Percentiles rank a stretch among this genome's conserved stretches.
Evolutionary conservation across 2,888 invertebrate species (phyloP).

Genomic region (Drosophila percnosoma): DNA sequence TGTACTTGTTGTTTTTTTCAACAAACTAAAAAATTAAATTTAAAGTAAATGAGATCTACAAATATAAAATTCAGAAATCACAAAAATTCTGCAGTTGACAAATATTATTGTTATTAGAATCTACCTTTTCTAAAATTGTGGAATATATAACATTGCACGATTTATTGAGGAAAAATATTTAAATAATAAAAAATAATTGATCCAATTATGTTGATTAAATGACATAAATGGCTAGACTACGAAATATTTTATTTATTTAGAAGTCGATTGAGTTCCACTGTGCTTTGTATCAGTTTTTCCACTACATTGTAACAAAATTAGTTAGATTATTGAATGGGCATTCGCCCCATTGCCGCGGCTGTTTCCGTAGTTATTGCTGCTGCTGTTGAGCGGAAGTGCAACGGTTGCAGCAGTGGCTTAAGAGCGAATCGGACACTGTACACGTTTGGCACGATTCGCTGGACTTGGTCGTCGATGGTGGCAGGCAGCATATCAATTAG

Average conservation of each 20-base stretch:
- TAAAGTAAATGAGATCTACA: no score
- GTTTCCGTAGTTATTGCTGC: constrained; percentile 31
- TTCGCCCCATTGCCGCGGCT: constrained; percentile 29
- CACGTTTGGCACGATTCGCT: constrained; percentile 54
- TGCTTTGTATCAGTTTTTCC: constrained; percentile 23
- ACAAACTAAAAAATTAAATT: neutral
- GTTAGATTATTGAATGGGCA: constrained; percentile 60
- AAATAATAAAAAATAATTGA: neutral
- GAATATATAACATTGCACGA: no score
- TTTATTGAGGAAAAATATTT: neutral
- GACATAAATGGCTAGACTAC: neutral
- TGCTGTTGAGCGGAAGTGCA: constrained; percentile 57
- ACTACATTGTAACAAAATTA: constrained; percentile 53
- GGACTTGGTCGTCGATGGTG: constrained; percentile 44
- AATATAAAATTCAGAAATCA: neutral
- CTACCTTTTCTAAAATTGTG: neutral
- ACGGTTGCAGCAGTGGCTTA: constrained; percentile 48
- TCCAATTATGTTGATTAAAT: neutral
- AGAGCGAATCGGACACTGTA: constrained; percentile 36
- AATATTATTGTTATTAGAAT: neutral
- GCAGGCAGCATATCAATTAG: constrained; percentile 74
- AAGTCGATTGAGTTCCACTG: constrained; percentile 21
- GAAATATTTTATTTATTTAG: neutral
- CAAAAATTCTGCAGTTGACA: neutral
- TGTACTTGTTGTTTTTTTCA: neutral